phyloP scores from a whole-genome alignment of 2,888 invertebrate species.

The Amblyjoppa fuscipennis region DNA sequence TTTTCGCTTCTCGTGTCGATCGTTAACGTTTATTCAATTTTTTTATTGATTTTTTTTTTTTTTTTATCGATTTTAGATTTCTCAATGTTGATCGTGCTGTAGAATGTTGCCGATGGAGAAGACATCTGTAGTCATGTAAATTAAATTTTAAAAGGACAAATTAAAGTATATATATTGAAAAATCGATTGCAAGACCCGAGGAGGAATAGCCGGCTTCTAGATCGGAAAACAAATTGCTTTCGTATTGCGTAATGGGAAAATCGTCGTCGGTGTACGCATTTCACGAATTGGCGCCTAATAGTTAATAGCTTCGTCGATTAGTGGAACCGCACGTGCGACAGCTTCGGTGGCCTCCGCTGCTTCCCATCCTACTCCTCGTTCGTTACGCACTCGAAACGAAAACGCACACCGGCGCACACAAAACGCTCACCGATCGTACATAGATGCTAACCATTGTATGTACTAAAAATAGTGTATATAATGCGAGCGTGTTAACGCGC shows the following conservation, averaged over 20 bases:
- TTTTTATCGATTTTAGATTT: not conserved
- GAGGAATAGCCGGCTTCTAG: constrained; percentile 24
- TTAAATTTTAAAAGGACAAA: not conserved
- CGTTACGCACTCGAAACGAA: constrained; percentile 22
- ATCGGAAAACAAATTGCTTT: constrained; percentile 49
- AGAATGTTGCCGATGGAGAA: not conserved
- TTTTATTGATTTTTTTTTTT: not conserved
- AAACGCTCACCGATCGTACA: not conserved
- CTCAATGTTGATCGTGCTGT: not conserved
- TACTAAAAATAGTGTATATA: constrained; percentile 5
- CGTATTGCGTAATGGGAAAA: constrained; percentile 49
- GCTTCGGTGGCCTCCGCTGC: constrained; percentile 41
- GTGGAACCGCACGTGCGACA: constrained; percentile 36
- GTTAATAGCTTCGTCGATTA: constrained; percentile 63
- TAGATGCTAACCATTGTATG: constrained; percentile 29
- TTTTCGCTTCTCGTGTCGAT: not conserved
- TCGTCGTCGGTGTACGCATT: constrained; percentile 40
- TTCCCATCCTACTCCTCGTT: constrained; percentile 21
- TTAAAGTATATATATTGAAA: not conserved
- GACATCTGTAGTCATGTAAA: not conserved
- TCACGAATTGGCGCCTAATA: constrained; percentile 42
- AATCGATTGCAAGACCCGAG: not conserved
- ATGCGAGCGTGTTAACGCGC: constrained; percentile 32
- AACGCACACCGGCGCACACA: not conserved
- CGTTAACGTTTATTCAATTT: not conserved